Base-by-base conservation (phyloP, 2,888 invertebrate genomes). In the Galerucella nymphaeae region DNA sequence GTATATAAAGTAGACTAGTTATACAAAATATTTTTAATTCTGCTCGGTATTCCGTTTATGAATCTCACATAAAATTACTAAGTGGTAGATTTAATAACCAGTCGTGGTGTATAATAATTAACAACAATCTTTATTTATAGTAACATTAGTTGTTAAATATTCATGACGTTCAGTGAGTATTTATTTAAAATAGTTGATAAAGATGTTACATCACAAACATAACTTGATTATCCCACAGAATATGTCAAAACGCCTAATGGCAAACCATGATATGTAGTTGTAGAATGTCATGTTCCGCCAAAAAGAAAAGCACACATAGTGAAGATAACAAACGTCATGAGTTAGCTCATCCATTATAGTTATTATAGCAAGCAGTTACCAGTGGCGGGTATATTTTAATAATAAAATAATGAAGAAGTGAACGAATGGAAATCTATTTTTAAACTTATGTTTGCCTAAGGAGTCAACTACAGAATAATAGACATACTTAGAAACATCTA, bases 291-390 rank as follows among this genome's bases (percentile, higher is more conserved):
- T 53, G 16, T 53, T 53, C 16, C 53, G 53, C 53, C 53, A 53
- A 53, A 53, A 53, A 18, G 18, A 50, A 50, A 50, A 18, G 9
- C 53, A 53, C n/a, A 53, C 53, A 53, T 2, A 53, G 53, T 16
- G 53, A 53, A 53, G 53, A 53, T 53, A 53, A 53, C 53, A 53
- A 53, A 53, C 53, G 18, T 53, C 53, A 53, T 16, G 53, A 53
- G 53, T 53, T 18, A 53, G 53, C 53, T 53, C 53, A 53, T 53
- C 53, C 53, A 53, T 53, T 53, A 53, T 53, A 53, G 53, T 53
- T 53, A 45, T 45, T 45, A 45, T 45, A 53, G 53, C 53, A 16
- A 18, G 16, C 18, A 53, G 53, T 16, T 18, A 16, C 8, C 53
- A 53, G 53, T 18, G 53, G 16, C 53, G 53, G 10, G 53, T 53